Percentiles rank a stretch among this genome's conserved stretches.
Conservation (phyloP, 2,888 invertebrate genomes). For the Drosophila fulvimacula region DNA sequence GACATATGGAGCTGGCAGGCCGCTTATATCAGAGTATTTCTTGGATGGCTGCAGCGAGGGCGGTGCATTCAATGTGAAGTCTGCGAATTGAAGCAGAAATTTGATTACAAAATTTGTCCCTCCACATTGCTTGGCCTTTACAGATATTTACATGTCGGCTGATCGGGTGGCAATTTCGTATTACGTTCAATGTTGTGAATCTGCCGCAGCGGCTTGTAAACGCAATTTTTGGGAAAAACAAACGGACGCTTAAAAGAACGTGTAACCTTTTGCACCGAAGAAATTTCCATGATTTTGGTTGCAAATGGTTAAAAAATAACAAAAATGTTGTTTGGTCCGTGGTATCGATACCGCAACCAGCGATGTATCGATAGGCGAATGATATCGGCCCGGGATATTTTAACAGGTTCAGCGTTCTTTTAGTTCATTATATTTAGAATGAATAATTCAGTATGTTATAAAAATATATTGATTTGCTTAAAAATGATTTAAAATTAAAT, state of each 20-base stretch:
- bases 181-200: conserved; percentile 66
- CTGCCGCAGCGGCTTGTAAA: conserved; percentile 65
- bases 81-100: conserved; percentile 85
- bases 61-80: conserved; percentile 95
- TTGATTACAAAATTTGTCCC: background rate
- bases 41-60: conserved; percentile 96
- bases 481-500: background rate
- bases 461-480: background rate
- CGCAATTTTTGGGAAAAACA: conserved; percentile 57
- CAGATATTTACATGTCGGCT: conserved; percentile 52
- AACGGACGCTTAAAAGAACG: conserved; percentile 55
- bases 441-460: rapidly evolving
- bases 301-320: background rate
- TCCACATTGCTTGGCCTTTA: background rate
- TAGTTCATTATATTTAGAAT: background rate
- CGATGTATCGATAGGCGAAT: conserved; percentile 3
- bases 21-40: conserved; percentile 97
- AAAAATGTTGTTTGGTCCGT: background rate
- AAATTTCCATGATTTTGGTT: conserved; percentile 21
- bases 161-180: conserved; percentile 40
- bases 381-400: background rate
- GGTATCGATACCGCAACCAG: conserved; percentile 8
- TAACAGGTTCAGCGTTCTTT: background rate
- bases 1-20: conserved; percentile 93
- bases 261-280: conserved; percentile 23